A percentile compares a stretch with the other conserved stretches of the same genome.
Evolutionary conservation across 2,888 invertebrate genomes (phyloP).

Genomic region (Folsomia candida): DNA sequence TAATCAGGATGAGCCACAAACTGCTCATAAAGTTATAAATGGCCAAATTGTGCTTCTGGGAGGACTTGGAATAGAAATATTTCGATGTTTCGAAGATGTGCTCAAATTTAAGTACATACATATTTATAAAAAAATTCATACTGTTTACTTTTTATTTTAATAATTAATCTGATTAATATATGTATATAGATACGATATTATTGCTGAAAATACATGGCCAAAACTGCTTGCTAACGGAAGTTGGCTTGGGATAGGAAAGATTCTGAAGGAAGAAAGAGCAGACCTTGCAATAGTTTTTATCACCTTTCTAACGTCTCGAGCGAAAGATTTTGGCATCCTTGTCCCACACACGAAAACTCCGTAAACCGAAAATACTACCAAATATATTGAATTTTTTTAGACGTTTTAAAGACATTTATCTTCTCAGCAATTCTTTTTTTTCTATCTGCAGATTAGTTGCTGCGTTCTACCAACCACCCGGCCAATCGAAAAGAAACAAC

Average conservation of each 20-base stretch:
- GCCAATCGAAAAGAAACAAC: neutral
- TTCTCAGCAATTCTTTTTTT: too few relatives aligned
- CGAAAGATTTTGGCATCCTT: neutral
- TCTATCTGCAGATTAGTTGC: neutral
- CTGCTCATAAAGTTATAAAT: neutral
- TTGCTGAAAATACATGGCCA: neutral
- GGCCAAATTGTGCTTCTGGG: neutral
- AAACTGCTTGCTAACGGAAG: neutral
- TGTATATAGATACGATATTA: neutral
- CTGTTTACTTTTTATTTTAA: too few relatives aligned
- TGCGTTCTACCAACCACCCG: neutral
- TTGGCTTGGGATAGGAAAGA: neutral
- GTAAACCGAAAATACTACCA: neutral
- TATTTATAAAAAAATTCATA: neutral
- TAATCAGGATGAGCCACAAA: neutral
- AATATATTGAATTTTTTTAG: too few relatives aligned
- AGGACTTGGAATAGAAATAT: neutral
- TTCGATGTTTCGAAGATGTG: neutral
- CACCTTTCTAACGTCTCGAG: neutral
- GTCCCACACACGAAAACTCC: neutral
- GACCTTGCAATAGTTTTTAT: neutral
- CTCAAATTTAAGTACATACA: neutral
- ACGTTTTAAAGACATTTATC: neutral
- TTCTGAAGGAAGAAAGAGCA: neutral
- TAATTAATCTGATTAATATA: neutral